Evolutionary conservation across 2,888 invertebrate genomes (phyloP), one percentile per base, ranked within the genome.

Genomic region (Clunio marinus): DNA sequence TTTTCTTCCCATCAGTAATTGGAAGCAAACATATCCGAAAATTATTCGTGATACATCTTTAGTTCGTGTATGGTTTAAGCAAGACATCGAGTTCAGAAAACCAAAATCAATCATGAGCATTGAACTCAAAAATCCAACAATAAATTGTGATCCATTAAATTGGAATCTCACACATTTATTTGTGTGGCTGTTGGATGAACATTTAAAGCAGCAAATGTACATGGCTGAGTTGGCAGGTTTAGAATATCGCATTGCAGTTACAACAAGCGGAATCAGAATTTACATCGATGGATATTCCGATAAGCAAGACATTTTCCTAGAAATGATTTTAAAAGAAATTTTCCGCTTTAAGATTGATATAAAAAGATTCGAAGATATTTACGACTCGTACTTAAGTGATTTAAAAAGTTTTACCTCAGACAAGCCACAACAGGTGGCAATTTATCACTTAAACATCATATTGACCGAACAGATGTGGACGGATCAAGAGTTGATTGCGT

Each of bases 201-300:
- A 86, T 1, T 78, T 96, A 24, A 93, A 88, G 74, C 94, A 95
- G 79, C 91, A 90, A 76, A 85, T 89, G 1, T 96, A 96, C 78
- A 86, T 88, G n/a, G 94, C 95, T 0, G 88, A 90, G 74, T 80
- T 95, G 71, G 93, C 94, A 46, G 93, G 93, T 0, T 81, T 95
- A 3, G 81, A 85, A 70, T 94, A 88, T 84, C 84, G 82, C 74
- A 77, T 94, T 65, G 81, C 80, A 35, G 88, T 86, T 74, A 89
- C 87, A 59, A 88, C 88, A 76, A 88, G 88, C 75, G 93, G 94
- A 41, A 80, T 68, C 1, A 69, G 92, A 92, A 79, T 94, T 51
- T 83, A 82, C 7, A 81, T 93, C 67, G 84, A 85, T 69, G 96
- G 96, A 0, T 96, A 92, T 78, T 91, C 88, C 74, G 88, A 92